These are phyloP conservation scores for Cryptoleucopteryx plumbea DNA, from an alignment of 2,113 vertebrate species.

Conservation along the genomic window DNA sequence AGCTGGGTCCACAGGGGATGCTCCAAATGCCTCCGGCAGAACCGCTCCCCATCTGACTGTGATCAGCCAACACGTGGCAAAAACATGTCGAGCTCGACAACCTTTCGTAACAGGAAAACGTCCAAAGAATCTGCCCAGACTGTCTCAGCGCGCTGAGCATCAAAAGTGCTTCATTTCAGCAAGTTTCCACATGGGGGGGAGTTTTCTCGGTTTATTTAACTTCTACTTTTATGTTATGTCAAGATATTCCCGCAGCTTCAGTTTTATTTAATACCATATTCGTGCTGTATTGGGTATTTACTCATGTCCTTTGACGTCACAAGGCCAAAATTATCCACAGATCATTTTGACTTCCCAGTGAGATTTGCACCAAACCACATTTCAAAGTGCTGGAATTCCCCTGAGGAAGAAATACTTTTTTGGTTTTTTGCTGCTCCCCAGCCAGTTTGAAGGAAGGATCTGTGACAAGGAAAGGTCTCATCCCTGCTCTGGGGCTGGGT, in stretches of 20 bases:
- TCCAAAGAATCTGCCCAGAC: not conserved
- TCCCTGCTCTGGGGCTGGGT: not conserved
- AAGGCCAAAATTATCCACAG: fast-evolving
- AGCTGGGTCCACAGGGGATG: not conserved
- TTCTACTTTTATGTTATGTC: not conserved
- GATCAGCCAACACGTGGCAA: not conserved
- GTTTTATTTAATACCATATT: not conserved
- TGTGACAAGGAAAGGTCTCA: not conserved
- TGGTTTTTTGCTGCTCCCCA: not conserved
- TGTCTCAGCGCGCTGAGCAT: not conserved
- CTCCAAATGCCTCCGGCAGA: fast-evolving
- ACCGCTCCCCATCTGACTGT: not conserved
- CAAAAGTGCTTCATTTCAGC: not conserved
- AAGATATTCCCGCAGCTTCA: not conserved
- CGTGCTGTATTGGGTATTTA: fast-evolving
- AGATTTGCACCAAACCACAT: not conserved
- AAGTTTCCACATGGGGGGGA: not conserved
- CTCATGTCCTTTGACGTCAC: not conserved
- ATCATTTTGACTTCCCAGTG: not conserved
- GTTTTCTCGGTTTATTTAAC: not conserved
- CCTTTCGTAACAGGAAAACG: not conserved
- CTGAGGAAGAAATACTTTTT: not conserved
- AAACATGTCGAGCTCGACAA: not conserved
- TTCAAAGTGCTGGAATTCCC: not conserved
- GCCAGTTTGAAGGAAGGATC: not conserved